These are phyloP conservation scores for Lasiurus borealis DNA, from an alignment of 2,113 vertebrate genomes.

Conservation along the genomic window DNA sequence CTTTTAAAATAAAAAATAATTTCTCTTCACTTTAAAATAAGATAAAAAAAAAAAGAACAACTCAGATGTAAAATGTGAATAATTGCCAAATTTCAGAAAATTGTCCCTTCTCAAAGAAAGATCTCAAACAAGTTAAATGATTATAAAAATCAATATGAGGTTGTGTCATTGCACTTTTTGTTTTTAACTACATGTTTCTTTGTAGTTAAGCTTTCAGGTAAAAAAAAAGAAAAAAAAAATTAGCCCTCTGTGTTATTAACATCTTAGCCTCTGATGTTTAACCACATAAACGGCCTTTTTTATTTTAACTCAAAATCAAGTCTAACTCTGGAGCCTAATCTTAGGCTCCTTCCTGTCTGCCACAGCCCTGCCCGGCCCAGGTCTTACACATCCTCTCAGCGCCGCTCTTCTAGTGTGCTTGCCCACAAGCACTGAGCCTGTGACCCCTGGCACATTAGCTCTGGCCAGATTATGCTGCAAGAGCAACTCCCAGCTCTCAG, in stretches of 20 bases:
- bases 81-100: constrained; percentile 25
- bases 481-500: background rate
- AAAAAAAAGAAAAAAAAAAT: background rate
- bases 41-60: background rate
- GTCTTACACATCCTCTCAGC: no score
- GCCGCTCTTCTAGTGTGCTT: background rate
- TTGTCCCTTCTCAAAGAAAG: constrained; percentile 14
- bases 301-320: background rate
- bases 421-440: background rate
- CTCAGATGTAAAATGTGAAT: background rate
- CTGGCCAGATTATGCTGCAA: background rate
- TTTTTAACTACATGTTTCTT: constrained; percentile 13
- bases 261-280: background rate
- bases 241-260: background rate
- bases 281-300: background rate
- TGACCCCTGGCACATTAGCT: background rate
- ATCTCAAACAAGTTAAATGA: background rate
- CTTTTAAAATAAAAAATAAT: constrained; percentile 48
- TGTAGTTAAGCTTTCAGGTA: background rate
- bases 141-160: background rate
- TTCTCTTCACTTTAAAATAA: background rate
- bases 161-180: background rate
- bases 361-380: background rate
- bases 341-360: background rate
- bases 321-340: background rate